Conservation (phyloP, 2,888 invertebrate genomes). For the Tryphoninae sp. region DNA sequence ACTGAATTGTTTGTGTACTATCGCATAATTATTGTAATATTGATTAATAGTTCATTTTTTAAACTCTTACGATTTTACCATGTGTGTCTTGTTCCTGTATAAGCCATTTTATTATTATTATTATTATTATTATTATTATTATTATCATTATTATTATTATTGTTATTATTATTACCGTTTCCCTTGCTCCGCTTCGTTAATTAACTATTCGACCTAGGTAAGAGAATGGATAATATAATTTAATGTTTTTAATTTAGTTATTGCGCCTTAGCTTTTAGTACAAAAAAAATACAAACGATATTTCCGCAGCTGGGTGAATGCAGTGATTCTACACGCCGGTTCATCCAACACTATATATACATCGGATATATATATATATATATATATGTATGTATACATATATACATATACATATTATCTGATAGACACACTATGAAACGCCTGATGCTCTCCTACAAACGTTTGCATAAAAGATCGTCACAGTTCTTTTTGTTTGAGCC, state of each 20-base stretch:
- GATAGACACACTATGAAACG: constrained; percentile 19
- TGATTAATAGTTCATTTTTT: constrained; percentile 8
- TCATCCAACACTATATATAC: constrained; percentile 17
- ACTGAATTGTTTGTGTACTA: constrained; percentile 40
- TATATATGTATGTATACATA: background rate
- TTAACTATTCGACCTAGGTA: constrained; percentile 11
- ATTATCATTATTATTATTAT: background rate
- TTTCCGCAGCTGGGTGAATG: constrained; percentile 22
- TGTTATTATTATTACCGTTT: constrained; percentile 10
- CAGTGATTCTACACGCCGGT: constrained; percentile 19
- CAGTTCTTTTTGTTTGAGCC: constrained; percentile 27
- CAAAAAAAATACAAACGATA: constrained; percentile 2
- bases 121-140: no score
- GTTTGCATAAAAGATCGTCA: constrained; percentile 36
- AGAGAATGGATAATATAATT: background rate
- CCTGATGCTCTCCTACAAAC: constrained; percentile 14
- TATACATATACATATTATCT: background rate
- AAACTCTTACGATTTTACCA: background rate
- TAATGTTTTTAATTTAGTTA: constrained; percentile 5
- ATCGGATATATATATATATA: background rate
- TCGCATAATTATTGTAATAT: constrained; percentile 34
- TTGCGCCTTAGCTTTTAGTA: constrained; percentile 12
- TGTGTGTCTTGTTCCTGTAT: constrained; percentile 1
- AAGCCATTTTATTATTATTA: constrained; percentile 11
- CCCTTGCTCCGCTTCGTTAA: constrained; percentile 44